These are phyloP conservation scores for Oscheius onirici DNA, from an alignment of 2,888 invertebrate genomes.

Conservation along the genomic window DNA sequence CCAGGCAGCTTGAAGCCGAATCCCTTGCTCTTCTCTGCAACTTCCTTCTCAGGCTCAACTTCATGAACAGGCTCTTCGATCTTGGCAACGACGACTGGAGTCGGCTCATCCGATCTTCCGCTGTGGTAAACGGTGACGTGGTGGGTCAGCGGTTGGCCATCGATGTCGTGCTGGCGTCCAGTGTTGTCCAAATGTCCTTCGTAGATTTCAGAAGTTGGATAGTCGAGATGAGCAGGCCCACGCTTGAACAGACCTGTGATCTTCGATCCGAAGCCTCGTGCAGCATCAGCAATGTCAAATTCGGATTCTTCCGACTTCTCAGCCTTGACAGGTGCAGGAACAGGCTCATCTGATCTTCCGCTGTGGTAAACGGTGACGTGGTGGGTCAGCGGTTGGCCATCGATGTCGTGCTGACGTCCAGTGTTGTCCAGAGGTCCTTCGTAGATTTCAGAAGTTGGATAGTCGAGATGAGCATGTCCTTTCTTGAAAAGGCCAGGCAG, in stretches of 20 bases:
- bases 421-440: constrained; percentile 27
- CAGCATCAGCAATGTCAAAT: neutral
- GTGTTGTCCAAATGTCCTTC: constrained; percentile 19
- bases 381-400: constrained; percentile 20
- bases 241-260: constrained; percentile 18
- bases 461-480: constrained; percentile 14
- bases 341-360: constrained; percentile 21
- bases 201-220: constrained; percentile 23
- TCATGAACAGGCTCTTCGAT: neutral
- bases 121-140: constrained; percentile 20
- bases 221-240: constrained; percentile 18
- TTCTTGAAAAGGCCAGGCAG: constrained; percentile 19
- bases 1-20: neutral
- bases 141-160: constrained; percentile 18
- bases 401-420: constrained; percentile 17
- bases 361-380: constrained; percentile 22
- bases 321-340: constrained; percentile 6
- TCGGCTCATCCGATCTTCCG: constrained; percentile 11
- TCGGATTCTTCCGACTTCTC: constrained; percentile 4
- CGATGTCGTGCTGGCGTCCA: constrained; percentile 21
- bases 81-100: neutral
- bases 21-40: neutral
- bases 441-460: constrained; percentile 23
- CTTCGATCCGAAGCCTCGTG: constrained; percentile 17
- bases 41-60: neutral